These are phyloP conservation scores for Trogon surrucura DNA, from an alignment of 2,113 vertebrate genomes.

Conservation along the genomic window DNA sequence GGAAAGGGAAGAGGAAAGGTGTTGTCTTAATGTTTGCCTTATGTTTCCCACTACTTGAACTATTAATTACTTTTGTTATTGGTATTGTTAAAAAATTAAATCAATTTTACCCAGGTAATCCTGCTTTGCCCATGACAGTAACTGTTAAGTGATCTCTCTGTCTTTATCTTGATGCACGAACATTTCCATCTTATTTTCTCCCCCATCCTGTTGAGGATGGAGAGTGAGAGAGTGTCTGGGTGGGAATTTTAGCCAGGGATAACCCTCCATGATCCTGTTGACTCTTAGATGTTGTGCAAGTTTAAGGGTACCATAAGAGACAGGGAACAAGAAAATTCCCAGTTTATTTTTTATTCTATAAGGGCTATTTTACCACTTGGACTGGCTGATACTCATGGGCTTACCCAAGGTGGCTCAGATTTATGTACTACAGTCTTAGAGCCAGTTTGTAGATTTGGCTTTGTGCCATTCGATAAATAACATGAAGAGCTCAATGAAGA, in stretches of 20 bases:
- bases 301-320: neutral
- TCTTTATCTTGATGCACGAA: neutral
- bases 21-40: neutral
- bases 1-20: neutral
- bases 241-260: neutral
- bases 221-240: neutral
- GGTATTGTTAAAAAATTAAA: neutral
- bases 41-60: neutral
- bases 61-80: neutral
- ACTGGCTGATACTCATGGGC: neutral
- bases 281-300: neutral
- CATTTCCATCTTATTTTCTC: neutral
- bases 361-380: neutral
- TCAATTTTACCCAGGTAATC: neutral
- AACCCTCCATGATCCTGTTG: neutral
- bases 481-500: neutral
- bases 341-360: neutral
- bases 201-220: accelerated
- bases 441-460: neutral
- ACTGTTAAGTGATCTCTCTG: neutral
- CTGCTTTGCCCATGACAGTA: neutral
- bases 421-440: neutral
- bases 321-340: neutral
- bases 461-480: neutral
- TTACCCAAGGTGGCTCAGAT: neutral